Conservation (phyloP, 1,140 invertebrate species). For the Protaetia brevitarsis region DNA sequence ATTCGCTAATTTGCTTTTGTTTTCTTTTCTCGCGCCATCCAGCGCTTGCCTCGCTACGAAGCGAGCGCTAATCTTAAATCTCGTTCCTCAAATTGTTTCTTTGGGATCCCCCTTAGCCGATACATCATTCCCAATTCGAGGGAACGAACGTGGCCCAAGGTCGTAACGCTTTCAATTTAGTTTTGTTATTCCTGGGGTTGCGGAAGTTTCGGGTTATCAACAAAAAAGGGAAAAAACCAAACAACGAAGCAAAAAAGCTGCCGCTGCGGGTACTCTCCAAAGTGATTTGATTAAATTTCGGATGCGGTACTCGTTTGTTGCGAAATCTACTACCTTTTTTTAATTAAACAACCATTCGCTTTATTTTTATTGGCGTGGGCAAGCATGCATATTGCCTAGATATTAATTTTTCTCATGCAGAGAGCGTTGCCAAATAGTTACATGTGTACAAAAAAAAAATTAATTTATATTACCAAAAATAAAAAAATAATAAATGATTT, state of each 20-base stretch:
- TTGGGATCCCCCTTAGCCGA: background rate
- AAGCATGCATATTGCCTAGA: no score
- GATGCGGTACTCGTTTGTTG: background rate
- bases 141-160: no score
- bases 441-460: no score
- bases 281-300: background rate
- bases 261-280: background rate
- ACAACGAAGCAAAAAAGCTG: no score
- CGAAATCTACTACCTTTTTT: background rate
- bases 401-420: no score
- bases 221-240: background rate
- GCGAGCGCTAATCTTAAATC: conserved; percentile 1
- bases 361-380: no score
- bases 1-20: conserved; percentile 7
- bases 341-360: background rate
- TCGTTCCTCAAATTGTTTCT: background rate
- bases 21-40: background rate
- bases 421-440: no score
- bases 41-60: background rate
- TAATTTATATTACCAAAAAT: no score
- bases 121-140: no score
- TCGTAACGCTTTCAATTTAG: background rate
- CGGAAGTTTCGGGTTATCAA: background rate
- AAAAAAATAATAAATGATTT: no score
- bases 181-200: background rate